Percentiles rank a stretch among this genome's conserved stretches.
Evolutionary conservation across 2,797 vertebrate species (phyloP).

Genomic region (Galagoides demidoff): DNA sequence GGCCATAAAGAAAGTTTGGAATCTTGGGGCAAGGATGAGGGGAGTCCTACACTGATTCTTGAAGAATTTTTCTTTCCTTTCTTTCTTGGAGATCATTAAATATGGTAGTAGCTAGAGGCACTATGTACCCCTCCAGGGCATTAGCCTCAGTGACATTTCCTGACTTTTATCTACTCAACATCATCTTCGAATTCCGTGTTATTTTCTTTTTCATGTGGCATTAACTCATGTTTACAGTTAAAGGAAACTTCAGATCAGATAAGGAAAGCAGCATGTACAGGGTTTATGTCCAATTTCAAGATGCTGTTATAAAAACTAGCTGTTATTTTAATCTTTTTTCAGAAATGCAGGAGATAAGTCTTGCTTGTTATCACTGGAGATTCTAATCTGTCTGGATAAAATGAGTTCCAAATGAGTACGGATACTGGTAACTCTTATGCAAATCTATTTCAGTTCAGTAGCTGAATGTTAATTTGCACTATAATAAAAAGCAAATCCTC

Average conservation of each 20-base stretch:
- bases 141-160: background rate
- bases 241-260: constrained; percentile 72
- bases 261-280: constrained; percentile 60
- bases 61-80: background rate
- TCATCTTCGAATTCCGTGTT: background rate
- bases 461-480: constrained; percentile 80
- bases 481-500: constrained; percentile 84
- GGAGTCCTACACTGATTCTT: background rate
- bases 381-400: constrained; percentile 84
- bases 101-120: background rate
- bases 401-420: constrained; percentile 83
- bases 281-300: constrained; percentile 66
- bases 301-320: constrained; percentile 64
- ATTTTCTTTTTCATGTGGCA: constrained; percentile 51
- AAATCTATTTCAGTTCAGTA: constrained; percentile 82
- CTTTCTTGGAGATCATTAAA: background rate
- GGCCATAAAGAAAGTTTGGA: background rate
- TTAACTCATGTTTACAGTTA: constrained; percentile 72
- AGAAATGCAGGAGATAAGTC: constrained; percentile 64
- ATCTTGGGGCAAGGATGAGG: background rate
- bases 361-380: constrained; percentile 79
- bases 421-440: constrained; percentile 79
- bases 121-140: too few species aligned
- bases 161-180: background rate
- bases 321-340: constrained; percentile 70